Percentiles rank a stretch among this genome's conserved stretches.
These are phyloP conservation scores for Marcusenius ussheri DNA, from an alignment of 2,113 vertebrate genomes.

Conservation along the genomic window DNA sequence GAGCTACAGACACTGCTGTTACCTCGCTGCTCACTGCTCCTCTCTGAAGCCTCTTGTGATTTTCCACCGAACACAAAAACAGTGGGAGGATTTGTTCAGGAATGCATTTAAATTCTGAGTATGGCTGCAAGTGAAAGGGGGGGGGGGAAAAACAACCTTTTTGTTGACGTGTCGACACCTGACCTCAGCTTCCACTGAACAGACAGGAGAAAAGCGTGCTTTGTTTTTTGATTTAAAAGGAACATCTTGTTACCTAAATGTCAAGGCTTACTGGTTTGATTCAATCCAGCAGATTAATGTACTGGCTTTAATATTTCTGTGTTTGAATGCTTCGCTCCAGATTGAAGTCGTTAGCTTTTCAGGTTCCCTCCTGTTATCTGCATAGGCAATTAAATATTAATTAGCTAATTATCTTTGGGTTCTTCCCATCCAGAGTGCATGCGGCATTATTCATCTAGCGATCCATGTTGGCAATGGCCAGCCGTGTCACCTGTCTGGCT, in stretches of 20 bases:
- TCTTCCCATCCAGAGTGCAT: background rate
- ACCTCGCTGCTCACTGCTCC: background rate
- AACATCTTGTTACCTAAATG: background rate
- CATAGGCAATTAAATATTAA: conserved; percentile 1
- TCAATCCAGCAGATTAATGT: background rate
- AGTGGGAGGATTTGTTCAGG: conserved; percentile 1
- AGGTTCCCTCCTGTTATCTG: background rate
- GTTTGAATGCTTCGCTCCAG: background rate
- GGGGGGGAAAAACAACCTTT: background rate
- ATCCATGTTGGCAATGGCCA: background rate
- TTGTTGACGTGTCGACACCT: background rate
- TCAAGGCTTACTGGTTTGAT: background rate
- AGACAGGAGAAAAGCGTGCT: background rate
- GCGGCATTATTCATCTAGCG: background rate
- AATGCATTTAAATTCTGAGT: conserved; percentile 10
- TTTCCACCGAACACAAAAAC: background rate
- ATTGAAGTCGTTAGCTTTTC: background rate
- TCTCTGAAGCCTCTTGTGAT: conserved; percentile 1
- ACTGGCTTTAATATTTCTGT: background rate
- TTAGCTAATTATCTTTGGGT: background rate
- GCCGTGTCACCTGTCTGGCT: background rate
- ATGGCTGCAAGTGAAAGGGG: background rate
- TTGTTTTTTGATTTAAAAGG: background rate
- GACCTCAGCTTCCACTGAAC: background rate
- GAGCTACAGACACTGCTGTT: background rate